These are phyloP conservation scores for Oscheius sp. DNA, from an alignment of 2,888 invertebrate species.

Conservation along the genomic window DNA sequence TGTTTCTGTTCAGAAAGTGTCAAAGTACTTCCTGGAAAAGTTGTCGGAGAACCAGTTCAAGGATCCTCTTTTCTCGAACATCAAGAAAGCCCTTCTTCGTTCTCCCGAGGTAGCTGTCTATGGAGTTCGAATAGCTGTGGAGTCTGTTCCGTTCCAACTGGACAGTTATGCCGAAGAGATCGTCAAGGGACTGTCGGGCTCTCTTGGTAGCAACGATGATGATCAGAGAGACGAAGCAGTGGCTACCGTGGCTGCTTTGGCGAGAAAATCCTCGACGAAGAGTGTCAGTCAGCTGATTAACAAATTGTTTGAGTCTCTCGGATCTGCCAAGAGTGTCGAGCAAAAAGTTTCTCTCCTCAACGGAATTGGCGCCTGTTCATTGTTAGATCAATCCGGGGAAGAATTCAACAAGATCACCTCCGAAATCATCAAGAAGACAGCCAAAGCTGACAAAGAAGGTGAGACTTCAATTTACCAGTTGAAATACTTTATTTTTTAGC, in stretches of 20 bases:
- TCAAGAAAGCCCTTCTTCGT: slow-evolving; percentile 90
- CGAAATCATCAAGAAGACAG: slow-evolving; percentile 49
- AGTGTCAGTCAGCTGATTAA: slow-evolving; percentile 40
- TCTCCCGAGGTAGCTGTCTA: slow-evolving; percentile 89
- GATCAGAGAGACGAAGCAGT: slow-evolving; percentile 29
- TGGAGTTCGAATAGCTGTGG: slow-evolving; percentile 55
- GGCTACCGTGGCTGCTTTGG: slow-evolving; percentile 4
- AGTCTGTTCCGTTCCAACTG: slow-evolving; percentile 40
- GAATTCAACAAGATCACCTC: slow-evolving; percentile 48
- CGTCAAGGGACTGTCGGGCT: slow-evolving; percentile 42
- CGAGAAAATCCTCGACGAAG: slow-evolving; percentile 4
- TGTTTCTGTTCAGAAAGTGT: not conserved
- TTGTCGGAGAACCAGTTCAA: slow-evolving; percentile 77
- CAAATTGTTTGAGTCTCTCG: slow-evolving; percentile 46
- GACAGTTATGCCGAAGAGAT: slow-evolving; percentile 46
- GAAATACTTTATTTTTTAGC: slow-evolving; percentile 33
- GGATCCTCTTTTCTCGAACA: slow-evolving; percentile 83
- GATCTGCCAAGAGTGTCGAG: slow-evolving; percentile 46
- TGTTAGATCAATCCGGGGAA: not conserved
- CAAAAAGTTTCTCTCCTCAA: slow-evolving; percentile 43
- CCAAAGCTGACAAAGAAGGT: slow-evolving; percentile 55
- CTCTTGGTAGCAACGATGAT: slow-evolving; percentile 11
- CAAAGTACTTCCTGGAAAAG: slow-evolving; percentile 19
- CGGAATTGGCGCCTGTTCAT: slow-evolving; percentile 44
- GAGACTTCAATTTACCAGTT: slow-evolving; percentile 8